Evolutionary conservation across 2,113 vertebrate species (phyloP), one percentile per base, ranked within the genome.

Genomic region (Tyrannus savana): DNA sequence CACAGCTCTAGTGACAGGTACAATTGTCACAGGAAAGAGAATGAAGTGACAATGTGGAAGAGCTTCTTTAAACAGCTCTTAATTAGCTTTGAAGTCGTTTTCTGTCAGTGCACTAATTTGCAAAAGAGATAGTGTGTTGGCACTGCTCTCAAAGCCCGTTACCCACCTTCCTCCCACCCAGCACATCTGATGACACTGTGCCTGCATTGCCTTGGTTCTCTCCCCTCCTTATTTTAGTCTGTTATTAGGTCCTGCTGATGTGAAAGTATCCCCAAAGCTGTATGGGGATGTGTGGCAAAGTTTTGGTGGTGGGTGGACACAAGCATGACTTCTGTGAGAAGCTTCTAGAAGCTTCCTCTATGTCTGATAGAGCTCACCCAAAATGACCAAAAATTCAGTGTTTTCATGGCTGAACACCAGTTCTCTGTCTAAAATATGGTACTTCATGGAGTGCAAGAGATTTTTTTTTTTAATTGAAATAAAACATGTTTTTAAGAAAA

Each of bases 51-150:
- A 93, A 66, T 75, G 95, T 84, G 93, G 95, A 97, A 94, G 56
- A 94, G 86, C 81, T 94, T 46, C 76, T 96, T 97, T 96, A 94
- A 96, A 86, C 87, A 94, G 92, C 85, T 90, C 96, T 96, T 97
- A 97, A 97, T 97, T 97, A 97, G 73, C 91, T 94, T 90, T 96
- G 73, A 90, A 96, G 94, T 95, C 3, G 41, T 96, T 97, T 97
- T 95, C 87, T 88, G 47, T 77, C 91, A 96, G 89, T 73, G 87
- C 87, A 94, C 96, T 96, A 95, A 97, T 97, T 91, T 97, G 67
- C 6, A 14, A 22, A 71, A 91, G 94, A 91, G 59, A 66, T 27
- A 30, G 60, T 53, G 74, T 96, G 87, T 82, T 94, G 69, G 84
- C 22, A 12, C 10, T 90, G 79, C 93, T 97, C 88, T 52, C 93